A percentile compares a stretch with the other conserved stretches of the same genome.
Conservation (phyloP, 2,113 vertebrate genomes). For the Epinephelus lanceolatus region DNA sequence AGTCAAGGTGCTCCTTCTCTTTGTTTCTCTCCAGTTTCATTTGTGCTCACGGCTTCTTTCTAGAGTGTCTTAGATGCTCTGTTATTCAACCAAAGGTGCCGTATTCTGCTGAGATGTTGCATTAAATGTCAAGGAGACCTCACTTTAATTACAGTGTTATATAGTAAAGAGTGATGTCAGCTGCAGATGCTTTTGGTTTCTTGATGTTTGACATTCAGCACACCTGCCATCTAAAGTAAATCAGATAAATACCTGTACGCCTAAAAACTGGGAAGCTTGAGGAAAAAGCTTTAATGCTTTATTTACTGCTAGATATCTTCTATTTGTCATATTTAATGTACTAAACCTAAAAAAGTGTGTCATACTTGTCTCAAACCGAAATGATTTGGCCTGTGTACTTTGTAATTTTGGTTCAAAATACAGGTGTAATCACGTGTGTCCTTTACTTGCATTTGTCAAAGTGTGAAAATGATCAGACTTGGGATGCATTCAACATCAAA, state of each 20-base stretch:
- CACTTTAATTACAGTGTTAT: not conserved
- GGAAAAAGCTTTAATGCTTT: not conserved
- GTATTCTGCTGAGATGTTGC: not conserved
- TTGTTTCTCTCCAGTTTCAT: not conserved
- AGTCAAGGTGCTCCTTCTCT: not conserved
- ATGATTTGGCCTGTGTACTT: not conserved
- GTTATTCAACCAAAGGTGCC: not conserved
- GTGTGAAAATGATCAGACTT: not conserved
- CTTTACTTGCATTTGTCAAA: not conserved
- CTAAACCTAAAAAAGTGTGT: not conserved
- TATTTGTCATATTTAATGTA: not conserved
- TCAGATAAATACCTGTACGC: not conserved
- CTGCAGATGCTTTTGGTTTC: conserved; percentile 1
- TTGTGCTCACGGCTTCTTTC: not conserved
- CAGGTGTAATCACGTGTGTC: not conserved
- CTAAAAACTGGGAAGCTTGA: not conserved
- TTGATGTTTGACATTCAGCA: not conserved
- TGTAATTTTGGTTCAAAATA: not conserved
- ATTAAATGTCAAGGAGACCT: not conserved
- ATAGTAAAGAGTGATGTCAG: not conserved
- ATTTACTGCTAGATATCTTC: not conserved
- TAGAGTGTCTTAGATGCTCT: not conserved
- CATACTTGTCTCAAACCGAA: not conserved
- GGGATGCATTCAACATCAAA: not conserved
- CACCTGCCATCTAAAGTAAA: not conserved